phyloP scores from a whole-genome alignment of 1,140 invertebrate genomes.

The Trachymyrmex septentrionalis region DNA sequence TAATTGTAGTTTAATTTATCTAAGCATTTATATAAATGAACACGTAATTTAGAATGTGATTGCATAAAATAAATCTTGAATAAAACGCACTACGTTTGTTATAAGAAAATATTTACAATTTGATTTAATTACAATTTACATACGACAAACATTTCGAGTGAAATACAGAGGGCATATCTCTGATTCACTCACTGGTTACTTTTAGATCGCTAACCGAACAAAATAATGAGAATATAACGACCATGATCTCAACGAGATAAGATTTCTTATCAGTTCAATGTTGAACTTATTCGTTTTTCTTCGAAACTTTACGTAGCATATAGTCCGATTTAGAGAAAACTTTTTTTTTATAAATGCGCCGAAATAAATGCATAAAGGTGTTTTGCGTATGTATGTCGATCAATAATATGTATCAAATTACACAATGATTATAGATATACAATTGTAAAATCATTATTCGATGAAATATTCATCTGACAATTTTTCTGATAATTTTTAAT shows the following conservation, averaged over 20 bases:
- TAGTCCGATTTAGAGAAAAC: not conserved
- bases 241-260: conserved; percentile 25
- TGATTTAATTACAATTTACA: conserved; percentile 12
- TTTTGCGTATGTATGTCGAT: not conserved
- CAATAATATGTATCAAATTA: conserved; percentile 9
- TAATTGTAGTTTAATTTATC: conserved; percentile 53
- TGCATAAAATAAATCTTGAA: conserved; percentile 38
- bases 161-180: conserved; percentile 9
- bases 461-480: not conserved
- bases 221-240: conserved; percentile 33
- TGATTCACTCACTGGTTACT: conserved; percentile 39
- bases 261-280: conserved; percentile 16
- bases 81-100: not conserved
- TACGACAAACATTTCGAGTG: conserved; percentile 36
- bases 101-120: conserved; percentile 38
- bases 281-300: conserved; percentile 3
- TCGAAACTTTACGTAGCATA: not conserved
- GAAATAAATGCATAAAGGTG: not conserved
- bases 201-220: conserved; percentile 22
- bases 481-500: not conserved
- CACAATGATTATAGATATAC: not conserved
- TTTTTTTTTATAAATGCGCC: not conserved
- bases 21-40: conserved; percentile 45
- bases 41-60: conserved; percentile 6
- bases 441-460: not conserved